A percentile compares a stretch with the other conserved stretches of the same genome.
Evolutionary conservation across 2,888 invertebrate species (phyloP).

Genomic region (Ormia ochracea): DNA sequence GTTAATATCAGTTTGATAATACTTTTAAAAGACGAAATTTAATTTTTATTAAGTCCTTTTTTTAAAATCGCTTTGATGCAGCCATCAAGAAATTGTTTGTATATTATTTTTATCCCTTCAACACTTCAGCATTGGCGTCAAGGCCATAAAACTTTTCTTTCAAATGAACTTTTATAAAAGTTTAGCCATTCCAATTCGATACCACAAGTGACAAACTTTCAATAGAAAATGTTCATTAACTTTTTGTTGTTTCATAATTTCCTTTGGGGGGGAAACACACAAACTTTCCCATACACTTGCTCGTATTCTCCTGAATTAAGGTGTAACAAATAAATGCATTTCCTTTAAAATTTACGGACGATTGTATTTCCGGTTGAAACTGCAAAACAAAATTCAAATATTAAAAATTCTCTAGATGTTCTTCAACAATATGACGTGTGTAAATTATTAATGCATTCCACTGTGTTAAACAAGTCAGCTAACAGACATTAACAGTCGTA

Average conservation of each 20-base stretch:
- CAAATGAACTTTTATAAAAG: neutral
- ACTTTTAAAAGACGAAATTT: no score
- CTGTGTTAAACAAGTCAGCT: neutral
- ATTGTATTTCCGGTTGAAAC: conserved; percentile 35
- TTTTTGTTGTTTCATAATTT: conserved; percentile 1
- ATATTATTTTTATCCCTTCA: neutral
- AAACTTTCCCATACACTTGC: conserved; percentile 13
- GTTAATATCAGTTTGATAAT: no score
- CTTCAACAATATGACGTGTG: neutral
- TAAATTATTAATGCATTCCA: conserved; percentile 39
- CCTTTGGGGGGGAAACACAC: neutral
- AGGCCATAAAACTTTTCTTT: neutral
- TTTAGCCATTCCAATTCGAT: neutral
- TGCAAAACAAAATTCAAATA: neutral
- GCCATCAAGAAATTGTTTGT: no score
- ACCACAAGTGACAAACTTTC: neutral
- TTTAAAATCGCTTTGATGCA: no score
- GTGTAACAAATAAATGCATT: conserved; percentile 21
- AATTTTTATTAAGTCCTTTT: no score
- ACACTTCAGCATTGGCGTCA: neutral
- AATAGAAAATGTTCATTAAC: neutral
- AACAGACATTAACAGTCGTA: neutral
- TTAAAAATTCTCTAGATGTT: conserved; percentile 41
- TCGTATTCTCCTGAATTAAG: conserved; percentile 24
- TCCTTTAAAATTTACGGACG: conserved; percentile 2